Percentiles rank a stretch among this genome's conserved stretches.
phyloP scores from a whole-genome alignment of 2,888 invertebrate species.

The Silvanus unidentatus region DNA sequence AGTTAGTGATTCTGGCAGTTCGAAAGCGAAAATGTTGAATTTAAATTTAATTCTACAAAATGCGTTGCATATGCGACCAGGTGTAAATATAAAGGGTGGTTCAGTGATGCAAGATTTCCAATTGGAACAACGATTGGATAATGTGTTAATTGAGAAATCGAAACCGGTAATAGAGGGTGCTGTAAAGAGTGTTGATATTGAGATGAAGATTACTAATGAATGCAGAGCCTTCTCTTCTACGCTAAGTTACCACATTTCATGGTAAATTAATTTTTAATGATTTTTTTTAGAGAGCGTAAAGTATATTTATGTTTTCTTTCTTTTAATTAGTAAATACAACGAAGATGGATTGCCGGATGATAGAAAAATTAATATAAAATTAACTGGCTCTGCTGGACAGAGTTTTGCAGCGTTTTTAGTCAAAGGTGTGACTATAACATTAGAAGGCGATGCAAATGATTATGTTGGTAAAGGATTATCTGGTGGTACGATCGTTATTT shows the following conservation, averaged over 20 bases:
- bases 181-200: slow-evolving; percentile 62
- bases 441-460: slow-evolving; percentile 97
- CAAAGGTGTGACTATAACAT: slow-evolving; percentile 78
- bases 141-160: slow-evolving; percentile 67
- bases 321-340: slow-evolving; percentile 66
- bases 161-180: slow-evolving; percentile 68
- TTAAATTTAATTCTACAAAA: slow-evolving; percentile 81
- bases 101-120: slow-evolving; percentile 82
- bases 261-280: slow-evolving; percentile 50
- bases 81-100: slow-evolving; percentile 85
- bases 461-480: slow-evolving; percentile 95
- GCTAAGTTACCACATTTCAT: slow-evolving; percentile 90
- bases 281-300: neutral
- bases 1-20: slow-evolving; percentile 61
- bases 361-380: slow-evolving; percentile 68
- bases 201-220: slow-evolving; percentile 81
- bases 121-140: slow-evolving; percentile 76
- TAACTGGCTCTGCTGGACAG: slow-evolving; percentile 94
- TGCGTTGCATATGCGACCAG: slow-evolving; percentile 74
- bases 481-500: slow-evolving; percentile 90
- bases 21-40: slow-evolving; percentile 81
- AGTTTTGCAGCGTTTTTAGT: slow-evolving; percentile 97
- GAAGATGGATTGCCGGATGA: slow-evolving; percentile 80
- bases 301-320: neutral
- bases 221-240: slow-evolving; percentile 91